phyloP scores from a whole-genome alignment of 2,888 invertebrate genomes.

The Macaria liturata region DNA sequence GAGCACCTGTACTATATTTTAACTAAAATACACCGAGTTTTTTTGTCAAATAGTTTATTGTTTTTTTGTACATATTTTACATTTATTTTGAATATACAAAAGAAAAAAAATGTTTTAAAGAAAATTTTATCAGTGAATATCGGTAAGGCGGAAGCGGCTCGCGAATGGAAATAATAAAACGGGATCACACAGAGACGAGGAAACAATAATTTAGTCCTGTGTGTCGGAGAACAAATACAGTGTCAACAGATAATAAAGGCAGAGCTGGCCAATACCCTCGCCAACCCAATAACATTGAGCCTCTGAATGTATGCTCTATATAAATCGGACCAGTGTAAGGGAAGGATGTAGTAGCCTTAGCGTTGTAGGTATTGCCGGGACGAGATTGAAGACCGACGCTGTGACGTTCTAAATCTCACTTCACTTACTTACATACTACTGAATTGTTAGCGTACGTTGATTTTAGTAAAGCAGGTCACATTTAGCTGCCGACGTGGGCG shows the following conservation, averaged over 20 bases:
- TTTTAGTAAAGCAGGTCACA: slow-evolving; percentile 15
- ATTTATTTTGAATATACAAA: no score
- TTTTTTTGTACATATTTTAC: no score
- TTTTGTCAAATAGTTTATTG: no score
- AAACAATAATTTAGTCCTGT: slow-evolving; percentile 59
- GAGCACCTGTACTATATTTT: no score
- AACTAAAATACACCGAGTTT: no score
- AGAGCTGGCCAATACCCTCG: slow-evolving; percentile 52
- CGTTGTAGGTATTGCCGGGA: slow-evolving; percentile 52
- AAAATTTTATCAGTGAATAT: slow-evolving; percentile 43
- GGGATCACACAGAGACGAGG: slow-evolving; percentile 46
- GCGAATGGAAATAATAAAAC: slow-evolving; percentile 44
- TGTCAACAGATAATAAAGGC: slow-evolving; percentile 66
- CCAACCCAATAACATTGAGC: slow-evolving; percentile 55
- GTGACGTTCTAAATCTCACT: slow-evolving; percentile 35
- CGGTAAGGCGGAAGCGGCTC: slow-evolving; percentile 32
- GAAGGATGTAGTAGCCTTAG: slow-evolving; percentile 49
- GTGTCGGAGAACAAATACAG: slow-evolving; percentile 59
- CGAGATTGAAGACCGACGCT: slow-evolving; percentile 49
- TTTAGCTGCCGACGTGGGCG: slow-evolving; percentile 18
- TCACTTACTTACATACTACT: no score
- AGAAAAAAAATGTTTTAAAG: slow-evolving; percentile 33
- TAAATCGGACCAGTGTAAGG: slow-evolving; percentile 51
- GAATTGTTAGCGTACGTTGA: background rate
- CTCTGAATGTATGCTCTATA: slow-evolving; percentile 55